Evolutionary conservation across 2,888 invertebrate species (phyloP).

Genomic region (Drosophila planitibia): DNA sequence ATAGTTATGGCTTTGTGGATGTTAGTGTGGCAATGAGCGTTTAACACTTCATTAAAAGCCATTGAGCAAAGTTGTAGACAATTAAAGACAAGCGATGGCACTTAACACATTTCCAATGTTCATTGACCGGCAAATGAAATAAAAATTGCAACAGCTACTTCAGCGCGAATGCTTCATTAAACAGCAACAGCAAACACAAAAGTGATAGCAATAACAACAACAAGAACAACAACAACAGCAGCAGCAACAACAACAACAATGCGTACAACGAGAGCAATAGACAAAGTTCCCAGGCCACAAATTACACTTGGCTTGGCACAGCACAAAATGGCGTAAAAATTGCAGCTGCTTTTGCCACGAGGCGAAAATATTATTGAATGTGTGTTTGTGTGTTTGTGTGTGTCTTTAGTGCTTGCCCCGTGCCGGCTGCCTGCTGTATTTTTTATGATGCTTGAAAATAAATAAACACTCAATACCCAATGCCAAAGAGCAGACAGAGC

Average conservation of each 20-base stretch:
- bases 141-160: conserved; percentile 78
- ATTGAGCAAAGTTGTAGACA: conserved; percentile 75
- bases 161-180: conserved; percentile 79
- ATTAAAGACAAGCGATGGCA: conserved; percentile 75
- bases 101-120: conserved; percentile 79
- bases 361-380: conserved; percentile 69
- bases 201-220: conserved; percentile 27
- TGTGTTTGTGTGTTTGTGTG: conserved; percentile 34
- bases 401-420: conserved; percentile 24
- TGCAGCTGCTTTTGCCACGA: conserved; percentile 71
- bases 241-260: conserved; percentile 4
- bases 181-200: conserved; percentile 53
- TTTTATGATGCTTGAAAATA: conserved; percentile 82
- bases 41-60: conserved; percentile 76
- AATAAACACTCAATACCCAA: conserved; percentile 82
- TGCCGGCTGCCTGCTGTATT: conserved; percentile 53
- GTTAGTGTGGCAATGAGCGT: conserved; percentile 25
- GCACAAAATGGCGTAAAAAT: conserved; percentile 76
- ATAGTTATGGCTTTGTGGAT: neutral
- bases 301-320: conserved; percentile 74
- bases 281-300: conserved; percentile 77
- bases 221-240: conserved; percentile 27
- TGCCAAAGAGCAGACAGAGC: conserved; percentile 74
- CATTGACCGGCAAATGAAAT: conserved; percentile 80
- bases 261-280: conserved; percentile 60